Conservation (phyloP, 2,888 invertebrate genomes). For the Melanotus villosus region DNA sequence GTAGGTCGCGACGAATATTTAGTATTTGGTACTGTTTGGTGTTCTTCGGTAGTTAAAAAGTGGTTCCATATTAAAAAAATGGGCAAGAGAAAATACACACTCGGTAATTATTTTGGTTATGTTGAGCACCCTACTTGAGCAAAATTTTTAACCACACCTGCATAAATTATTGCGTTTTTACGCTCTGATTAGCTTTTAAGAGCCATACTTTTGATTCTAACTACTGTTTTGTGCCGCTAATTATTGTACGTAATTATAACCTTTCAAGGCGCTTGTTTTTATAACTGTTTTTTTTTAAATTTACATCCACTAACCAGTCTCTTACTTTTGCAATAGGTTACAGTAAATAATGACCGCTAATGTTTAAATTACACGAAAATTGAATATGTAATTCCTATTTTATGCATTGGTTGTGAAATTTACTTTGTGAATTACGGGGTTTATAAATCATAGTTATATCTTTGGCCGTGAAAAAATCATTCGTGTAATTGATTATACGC, state of each 20-base stretch:
- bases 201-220: slow-evolving; percentile 1
- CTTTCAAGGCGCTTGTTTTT: slow-evolving; percentile 3
- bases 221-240: slow-evolving; percentile 20
- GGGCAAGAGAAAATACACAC: slow-evolving; percentile 18
- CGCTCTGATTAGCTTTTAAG: slow-evolving; percentile 30
- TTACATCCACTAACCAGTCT: neutral
- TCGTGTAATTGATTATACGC: too few relatives aligned
- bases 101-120: slow-evolving; percentile 29
- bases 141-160: slow-evolving; percentile 16
- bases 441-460: too few relatives aligned
- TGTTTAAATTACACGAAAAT: neutral
- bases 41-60: neutral
- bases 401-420: too few relatives aligned
- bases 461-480: too few relatives aligned
- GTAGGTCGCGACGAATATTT: slow-evolving; percentile 31
- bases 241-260: slow-evolving; percentile 16
- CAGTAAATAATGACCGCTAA: neutral
- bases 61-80: neutral
- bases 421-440: too few relatives aligned
- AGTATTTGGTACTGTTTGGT: neutral
- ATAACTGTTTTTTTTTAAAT: slow-evolving; percentile 18
- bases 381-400: too few relatives aligned
- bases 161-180: slow-evolving; percentile 14
- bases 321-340: slow-evolving; percentile 3
- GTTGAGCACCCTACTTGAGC: slow-evolving; percentile 3